Evolutionary conservation across 2,797 vertebrate species (phyloP).

Genomic region (Pangasius macronema): DNA sequence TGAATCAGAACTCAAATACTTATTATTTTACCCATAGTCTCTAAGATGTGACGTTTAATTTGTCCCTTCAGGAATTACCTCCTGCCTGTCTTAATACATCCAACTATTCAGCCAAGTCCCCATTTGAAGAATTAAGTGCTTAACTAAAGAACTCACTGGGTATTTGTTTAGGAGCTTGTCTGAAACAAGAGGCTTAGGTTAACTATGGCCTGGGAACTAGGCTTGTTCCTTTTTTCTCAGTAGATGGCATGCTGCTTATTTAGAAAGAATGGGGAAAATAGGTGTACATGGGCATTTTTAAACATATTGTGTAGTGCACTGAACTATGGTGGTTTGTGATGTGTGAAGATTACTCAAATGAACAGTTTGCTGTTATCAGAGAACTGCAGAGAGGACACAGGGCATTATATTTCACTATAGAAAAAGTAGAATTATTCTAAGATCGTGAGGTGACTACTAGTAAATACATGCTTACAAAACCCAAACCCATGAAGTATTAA

Average conservation of each 20-base stretch:
- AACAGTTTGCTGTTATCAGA: not conserved
- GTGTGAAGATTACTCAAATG: not conserved
- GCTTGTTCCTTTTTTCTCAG: not conserved
- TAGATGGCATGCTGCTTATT: not conserved
- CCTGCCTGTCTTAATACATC: not conserved
- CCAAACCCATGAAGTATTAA: not conserved
- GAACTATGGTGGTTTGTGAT: not conserved
- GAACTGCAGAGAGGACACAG: not conserved
- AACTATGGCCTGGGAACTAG: not conserved
- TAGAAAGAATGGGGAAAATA: not conserved
- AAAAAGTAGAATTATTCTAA: not conserved
- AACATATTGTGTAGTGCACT: not conserved
- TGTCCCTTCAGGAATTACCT: not conserved
- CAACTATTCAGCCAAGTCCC: not conserved
- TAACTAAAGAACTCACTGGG: not conserved
- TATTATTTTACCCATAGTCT: conserved; percentile 10
- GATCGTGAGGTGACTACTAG: not conserved
- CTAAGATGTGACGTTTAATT: not conserved
- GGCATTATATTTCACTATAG: not conserved
- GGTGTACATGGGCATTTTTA: not conserved
- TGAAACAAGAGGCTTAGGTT: not conserved
- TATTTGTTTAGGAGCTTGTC: not conserved
- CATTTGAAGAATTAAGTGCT: not conserved
- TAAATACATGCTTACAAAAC: not conserved
- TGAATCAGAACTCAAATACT: not conserved